These are phyloP conservation scores for Lithophane semibrunnea DNA, from an alignment of 2,888 invertebrate species.

Conservation along the genomic window DNA sequence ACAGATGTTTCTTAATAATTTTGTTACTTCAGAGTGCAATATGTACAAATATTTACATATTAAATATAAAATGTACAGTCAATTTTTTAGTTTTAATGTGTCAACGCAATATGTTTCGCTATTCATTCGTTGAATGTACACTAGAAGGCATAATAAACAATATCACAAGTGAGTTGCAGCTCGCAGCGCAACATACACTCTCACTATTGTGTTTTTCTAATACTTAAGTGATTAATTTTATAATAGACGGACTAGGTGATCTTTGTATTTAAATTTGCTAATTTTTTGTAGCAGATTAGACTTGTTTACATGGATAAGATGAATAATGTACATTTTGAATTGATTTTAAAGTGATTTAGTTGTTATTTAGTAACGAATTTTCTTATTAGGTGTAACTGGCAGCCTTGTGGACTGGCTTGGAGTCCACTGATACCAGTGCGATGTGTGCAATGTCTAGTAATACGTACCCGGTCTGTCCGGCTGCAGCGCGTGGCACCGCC, in stretches of 20 bases:
- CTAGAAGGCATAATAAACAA: conserved; percentile 86
- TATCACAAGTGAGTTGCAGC: conserved; percentile 84
- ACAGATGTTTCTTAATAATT: conserved; percentile 87
- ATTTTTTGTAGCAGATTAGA: conserved; percentile 90
- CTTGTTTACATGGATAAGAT: conserved; percentile 88
- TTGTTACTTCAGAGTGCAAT: conserved; percentile 92
- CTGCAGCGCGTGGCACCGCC: conserved; percentile 22
- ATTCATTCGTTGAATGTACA: conserved; percentile 88
- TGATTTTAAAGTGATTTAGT: conserved; percentile 91
- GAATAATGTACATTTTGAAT: conserved; percentile 90
- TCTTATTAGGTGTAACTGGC: conserved; percentile 88
- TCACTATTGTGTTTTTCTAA: conserved; percentile 88
- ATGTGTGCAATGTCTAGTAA: conserved; percentile 86
- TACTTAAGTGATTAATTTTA: conserved; percentile 90
- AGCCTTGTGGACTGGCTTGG: conserved; percentile 82
- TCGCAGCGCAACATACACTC: conserved; percentile 75
- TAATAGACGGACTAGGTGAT: conserved; percentile 88
- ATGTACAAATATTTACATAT: conserved; percentile 93
- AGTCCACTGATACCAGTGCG: conserved; percentile 87
- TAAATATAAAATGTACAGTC: conserved; percentile 90
- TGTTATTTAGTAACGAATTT: conserved; percentile 90
- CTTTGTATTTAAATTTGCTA: conserved; percentile 90
- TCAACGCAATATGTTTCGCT: conserved; percentile 88
- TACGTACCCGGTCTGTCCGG: conserved; percentile 65
- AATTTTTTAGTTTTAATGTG: conserved; percentile 89